A percentile compares a stretch with the other conserved stretches of the same genome.
Evolutionary conservation across 2,113 vertebrate genomes (phyloP).

Genomic region (Cephalopterus ornatus): DNA sequence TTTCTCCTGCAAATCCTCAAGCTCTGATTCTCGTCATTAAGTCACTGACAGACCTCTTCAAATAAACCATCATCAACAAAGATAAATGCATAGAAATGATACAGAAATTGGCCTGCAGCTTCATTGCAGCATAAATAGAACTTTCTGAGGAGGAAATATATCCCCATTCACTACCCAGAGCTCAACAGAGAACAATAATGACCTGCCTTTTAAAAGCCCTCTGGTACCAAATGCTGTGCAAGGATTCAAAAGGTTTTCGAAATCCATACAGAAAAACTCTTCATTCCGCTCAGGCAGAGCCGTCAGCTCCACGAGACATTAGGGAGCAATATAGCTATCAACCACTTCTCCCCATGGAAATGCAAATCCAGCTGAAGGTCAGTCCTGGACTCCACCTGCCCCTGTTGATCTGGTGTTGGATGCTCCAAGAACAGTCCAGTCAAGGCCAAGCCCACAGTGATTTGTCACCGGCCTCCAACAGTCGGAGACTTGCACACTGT

Average conservation of each 20-base stretch:
- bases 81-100: constrained; percentile 16
- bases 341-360: not conserved
- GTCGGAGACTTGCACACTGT: not conserved
- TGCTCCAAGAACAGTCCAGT: not conserved
- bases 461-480: not conserved
- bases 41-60: constrained; percentile 27
- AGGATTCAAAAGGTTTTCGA: not conserved
- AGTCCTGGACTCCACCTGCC: not conserved
- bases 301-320: not conserved
- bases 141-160: constrained; percentile 20
- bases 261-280: not conserved
- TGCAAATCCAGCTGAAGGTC: not conserved
- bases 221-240: not conserved
- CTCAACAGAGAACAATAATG: not conserved
- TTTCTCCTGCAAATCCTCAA: constrained; percentile 34
- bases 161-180: not conserved
- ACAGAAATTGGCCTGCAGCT: constrained; percentile 6
- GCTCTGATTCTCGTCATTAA: constrained; percentile 49
- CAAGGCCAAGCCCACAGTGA: not conserved
- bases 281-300: not conserved
- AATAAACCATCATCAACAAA: constrained; percentile 29
- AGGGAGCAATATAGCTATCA: not conserved
- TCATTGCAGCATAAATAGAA: constrained; percentile 1
- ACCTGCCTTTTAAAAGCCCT: not conserved
- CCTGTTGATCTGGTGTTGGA: not conserved